Evolutionary conservation across 1,140 invertebrate species (phyloP).

Genomic region (Centruroides vittatus): DNA sequence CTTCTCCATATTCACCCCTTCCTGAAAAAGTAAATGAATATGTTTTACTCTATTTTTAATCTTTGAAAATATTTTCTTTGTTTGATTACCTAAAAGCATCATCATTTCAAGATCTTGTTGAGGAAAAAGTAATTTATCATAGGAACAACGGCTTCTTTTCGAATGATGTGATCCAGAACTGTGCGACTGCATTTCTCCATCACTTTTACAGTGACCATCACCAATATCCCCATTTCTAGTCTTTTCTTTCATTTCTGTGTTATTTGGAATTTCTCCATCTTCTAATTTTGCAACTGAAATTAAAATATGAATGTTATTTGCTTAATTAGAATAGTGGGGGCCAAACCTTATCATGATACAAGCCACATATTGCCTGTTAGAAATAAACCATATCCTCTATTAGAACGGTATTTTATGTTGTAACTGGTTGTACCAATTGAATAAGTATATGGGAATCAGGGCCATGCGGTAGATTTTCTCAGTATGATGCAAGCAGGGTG

Average conservation of each 20-base stretch:
- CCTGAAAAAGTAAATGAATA: constrained; percentile 32
- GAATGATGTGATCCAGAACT: constrained; percentile 37
- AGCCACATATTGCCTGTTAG: too few relatives aligned
- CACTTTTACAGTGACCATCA: constrained; percentile 31
- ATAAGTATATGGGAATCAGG: too few relatives aligned
- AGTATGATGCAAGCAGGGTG: too few relatives aligned
- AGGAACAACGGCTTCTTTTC: constrained; percentile 41
- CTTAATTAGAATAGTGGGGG: not conserved
- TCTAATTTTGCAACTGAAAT: not conserved
- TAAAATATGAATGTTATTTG: constrained; percentile 1
- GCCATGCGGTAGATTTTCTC: too few relatives aligned
- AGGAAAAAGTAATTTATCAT: constrained; percentile 57
- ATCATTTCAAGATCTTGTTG: constrained; percentile 56
- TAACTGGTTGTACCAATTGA: too few relatives aligned
- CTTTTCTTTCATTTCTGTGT: constrained; percentile 25
- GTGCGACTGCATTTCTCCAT: constrained; percentile 56
- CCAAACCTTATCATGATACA: not conserved
- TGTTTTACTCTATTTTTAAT: not conserved
- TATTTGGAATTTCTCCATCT: constrained; percentile 41
- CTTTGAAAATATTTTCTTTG: not conserved
- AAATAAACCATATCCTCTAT: too few relatives aligned
- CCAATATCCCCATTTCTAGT: not conserved
- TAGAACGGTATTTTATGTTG: too few relatives aligned
- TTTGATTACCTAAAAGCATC: constrained; percentile 42
- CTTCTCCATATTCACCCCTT: constrained; percentile 78